Evolutionary conservation across 2,888 invertebrate species (phyloP).

Genomic region (Lamellibrachia columna): DNA sequence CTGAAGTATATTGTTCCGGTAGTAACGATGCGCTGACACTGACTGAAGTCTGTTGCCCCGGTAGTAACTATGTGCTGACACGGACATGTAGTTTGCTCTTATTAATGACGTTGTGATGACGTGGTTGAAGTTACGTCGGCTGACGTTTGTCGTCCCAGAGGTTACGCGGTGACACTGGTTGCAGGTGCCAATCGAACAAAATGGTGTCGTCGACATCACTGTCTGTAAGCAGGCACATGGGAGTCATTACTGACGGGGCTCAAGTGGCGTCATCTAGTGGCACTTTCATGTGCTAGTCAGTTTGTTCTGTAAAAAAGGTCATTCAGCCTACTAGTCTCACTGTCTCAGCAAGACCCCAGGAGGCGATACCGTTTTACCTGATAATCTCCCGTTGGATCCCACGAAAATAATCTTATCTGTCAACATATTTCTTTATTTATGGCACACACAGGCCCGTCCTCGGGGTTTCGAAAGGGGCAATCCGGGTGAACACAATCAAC

Average conservation of each 20-base stretch:
- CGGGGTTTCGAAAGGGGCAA: too few species aligned
- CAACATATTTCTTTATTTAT: too few species aligned
- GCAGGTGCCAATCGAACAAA: not conserved
- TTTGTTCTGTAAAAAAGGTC: slow-evolving; percentile 7
- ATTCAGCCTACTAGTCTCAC: not conserved
- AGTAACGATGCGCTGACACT: too few species aligned
- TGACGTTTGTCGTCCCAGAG: not conserved
- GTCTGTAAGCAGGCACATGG: not conserved
- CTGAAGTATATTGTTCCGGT: too few species aligned
- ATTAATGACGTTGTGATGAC: not conserved
- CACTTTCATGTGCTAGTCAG: not conserved
- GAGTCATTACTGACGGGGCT: not conserved
- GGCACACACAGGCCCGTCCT: too few species aligned
- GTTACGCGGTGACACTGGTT: not conserved
- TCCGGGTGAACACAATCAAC: too few species aligned
- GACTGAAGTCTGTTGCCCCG: not conserved
- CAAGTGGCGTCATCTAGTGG: not conserved
- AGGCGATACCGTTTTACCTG: not conserved
- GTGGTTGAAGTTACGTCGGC: not conserved
- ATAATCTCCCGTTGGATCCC: not conserved
- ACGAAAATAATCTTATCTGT: not conserved
- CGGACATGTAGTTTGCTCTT: too few species aligned
- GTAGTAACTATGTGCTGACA: too few species aligned
- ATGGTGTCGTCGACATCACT: not conserved
- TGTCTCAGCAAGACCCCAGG: too few species aligned